Conservation (phyloP, 1,140 invertebrate species). For the Habropoda laboriosa region DNA sequence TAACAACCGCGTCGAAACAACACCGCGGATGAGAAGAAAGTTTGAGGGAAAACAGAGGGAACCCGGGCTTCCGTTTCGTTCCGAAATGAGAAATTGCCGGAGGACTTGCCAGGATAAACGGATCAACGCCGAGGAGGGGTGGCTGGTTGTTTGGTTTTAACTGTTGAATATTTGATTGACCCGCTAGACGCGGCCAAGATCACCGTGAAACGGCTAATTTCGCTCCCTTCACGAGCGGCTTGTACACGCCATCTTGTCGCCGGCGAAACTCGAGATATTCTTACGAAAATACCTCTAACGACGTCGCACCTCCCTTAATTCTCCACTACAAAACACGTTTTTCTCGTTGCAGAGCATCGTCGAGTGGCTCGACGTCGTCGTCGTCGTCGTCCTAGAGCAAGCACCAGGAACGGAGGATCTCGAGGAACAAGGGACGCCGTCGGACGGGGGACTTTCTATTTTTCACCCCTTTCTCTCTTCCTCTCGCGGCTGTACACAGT, state of each 20-base stretch:
- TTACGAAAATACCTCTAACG: too few species aligned
- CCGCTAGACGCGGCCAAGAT: background rate
- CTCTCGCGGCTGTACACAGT: too few species aligned
- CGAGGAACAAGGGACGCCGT: slow-evolving; percentile 12
- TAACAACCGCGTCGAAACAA: slow-evolving; percentile 50
- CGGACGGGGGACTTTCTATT: background rate
- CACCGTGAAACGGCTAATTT: slow-evolving; percentile 30
- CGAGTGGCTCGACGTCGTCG: slow-evolving; percentile 22
- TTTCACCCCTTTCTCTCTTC: background rate
- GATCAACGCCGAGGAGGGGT: slow-evolving; percentile 12
- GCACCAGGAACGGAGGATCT: background rate
- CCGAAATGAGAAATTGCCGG: slow-evolving; percentile 43
- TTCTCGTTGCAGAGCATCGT: slow-evolving; percentile 27
- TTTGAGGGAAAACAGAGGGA: slow-evolving; percentile 24
- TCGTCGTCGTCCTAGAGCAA: slow-evolving; percentile 14
- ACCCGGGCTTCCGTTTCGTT: slow-evolving; percentile 17
- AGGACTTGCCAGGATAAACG: slow-evolving; percentile 19
- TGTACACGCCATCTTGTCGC: too few species aligned
- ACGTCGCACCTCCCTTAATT: background rate
- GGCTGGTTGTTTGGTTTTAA: slow-evolving; percentile 10
- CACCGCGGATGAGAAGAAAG: slow-evolving; percentile 34
- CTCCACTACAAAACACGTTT: background rate
- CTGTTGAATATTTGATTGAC: slow-evolving; percentile 39
- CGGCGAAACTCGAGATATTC: too few species aligned
- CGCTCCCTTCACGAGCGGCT: too few species aligned